A percentile compares a stretch with the other conserved stretches of the same genome.
These are phyloP conservation scores for Acanthoscelides obtectus DNA, from an alignment of 2,888 invertebrate genomes.

Conservation along the genomic window DNA sequence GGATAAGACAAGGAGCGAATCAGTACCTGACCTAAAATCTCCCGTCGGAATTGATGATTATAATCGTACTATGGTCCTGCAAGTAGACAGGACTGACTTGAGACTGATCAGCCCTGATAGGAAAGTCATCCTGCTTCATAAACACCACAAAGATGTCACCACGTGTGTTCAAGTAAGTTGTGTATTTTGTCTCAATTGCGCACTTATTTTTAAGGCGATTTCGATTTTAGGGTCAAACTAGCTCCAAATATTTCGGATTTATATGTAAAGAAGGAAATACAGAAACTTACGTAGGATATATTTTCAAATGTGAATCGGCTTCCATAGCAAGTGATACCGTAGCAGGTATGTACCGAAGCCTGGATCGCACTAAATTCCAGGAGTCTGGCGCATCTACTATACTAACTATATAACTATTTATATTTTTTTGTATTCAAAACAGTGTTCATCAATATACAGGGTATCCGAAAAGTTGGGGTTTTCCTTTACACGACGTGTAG, in stretches of 20 bases:
- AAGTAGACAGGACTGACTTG: slow-evolving; percentile 81
- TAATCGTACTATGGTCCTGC: slow-evolving; percentile 91
- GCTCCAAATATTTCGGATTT: slow-evolving; percentile 88
- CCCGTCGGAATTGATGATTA: slow-evolving; percentile 54
- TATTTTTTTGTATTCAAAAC: too few relatives aligned
- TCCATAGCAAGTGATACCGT: slow-evolving; percentile 78
- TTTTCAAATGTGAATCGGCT: slow-evolving; percentile 84
- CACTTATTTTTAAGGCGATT: too few relatives aligned
- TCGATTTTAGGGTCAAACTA: slow-evolving; percentile 61
- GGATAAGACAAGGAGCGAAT: neutral
- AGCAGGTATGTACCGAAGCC: slow-evolving; percentile 31
- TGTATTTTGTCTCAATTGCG: too few relatives aligned
- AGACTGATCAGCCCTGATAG: slow-evolving; percentile 89
- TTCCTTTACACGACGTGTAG: too few relatives aligned
- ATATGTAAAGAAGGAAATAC: slow-evolving; percentile 75
- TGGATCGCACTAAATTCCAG: too few relatives aligned
- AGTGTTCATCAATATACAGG: too few relatives aligned
- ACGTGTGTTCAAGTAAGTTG: slow-evolving; percentile 69
- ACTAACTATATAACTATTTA: too few relatives aligned
- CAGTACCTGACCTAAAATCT: slow-evolving; percentile 9
- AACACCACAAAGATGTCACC: slow-evolving; percentile 83
- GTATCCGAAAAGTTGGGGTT: too few relatives aligned
- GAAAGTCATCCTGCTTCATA: slow-evolving; percentile 83
- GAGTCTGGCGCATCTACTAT: too few relatives aligned
- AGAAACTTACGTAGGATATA: slow-evolving; percentile 75